These are phyloP conservation scores for Beris morrisii DNA, from an alignment of 2,888 invertebrate genomes.

Conservation along the genomic window DNA sequence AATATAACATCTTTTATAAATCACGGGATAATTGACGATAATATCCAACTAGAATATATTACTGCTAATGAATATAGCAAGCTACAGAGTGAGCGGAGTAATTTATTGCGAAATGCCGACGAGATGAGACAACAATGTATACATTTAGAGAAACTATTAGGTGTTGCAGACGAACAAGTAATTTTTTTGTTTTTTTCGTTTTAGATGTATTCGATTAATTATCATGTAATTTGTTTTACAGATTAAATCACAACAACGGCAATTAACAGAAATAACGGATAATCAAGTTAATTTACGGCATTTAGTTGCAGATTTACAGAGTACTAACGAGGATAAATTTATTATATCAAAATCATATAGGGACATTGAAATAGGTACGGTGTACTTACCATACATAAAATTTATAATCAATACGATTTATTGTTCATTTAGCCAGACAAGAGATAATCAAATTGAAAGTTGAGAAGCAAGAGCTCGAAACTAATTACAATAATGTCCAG, in stretches of 20 bases:
- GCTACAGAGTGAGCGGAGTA: slow-evolving; percentile 42
- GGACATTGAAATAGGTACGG: slow-evolving; percentile 50
- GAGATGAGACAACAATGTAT: slow-evolving; percentile 46
- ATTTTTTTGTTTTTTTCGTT: slow-evolving; percentile 1
- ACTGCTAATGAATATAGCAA: slow-evolving; percentile 49
- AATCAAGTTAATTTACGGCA: slow-evolving; percentile 54
- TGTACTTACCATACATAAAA: too few relatives aligned
- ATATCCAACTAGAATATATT: slow-evolving; percentile 49
- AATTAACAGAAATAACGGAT: slow-evolving; percentile 53
- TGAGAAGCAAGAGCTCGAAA: slow-evolving; percentile 38
- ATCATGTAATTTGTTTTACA: slow-evolving; percentile 15
- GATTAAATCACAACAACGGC: slow-evolving; percentile 52
- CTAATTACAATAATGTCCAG: background rate
- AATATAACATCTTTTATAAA: slow-evolving; percentile 39
- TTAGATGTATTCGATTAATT: background rate
- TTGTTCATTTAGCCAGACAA: slow-evolving; percentile 3
- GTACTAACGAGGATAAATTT: slow-evolving; percentile 51
- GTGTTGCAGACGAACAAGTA: slow-evolving; percentile 50
- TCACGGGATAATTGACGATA: slow-evolving; percentile 51
- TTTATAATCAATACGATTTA: background rate
- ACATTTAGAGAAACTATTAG: slow-evolving; percentile 49
- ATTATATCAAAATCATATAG: slow-evolving; percentile 52
- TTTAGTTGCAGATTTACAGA: slow-evolving; percentile 55
- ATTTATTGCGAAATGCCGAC: slow-evolving; percentile 42
- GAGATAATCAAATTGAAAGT: slow-evolving; percentile 46